phyloP scores from a whole-genome alignment of 2,888 invertebrate genomes.

The Polietes domitor region DNA sequence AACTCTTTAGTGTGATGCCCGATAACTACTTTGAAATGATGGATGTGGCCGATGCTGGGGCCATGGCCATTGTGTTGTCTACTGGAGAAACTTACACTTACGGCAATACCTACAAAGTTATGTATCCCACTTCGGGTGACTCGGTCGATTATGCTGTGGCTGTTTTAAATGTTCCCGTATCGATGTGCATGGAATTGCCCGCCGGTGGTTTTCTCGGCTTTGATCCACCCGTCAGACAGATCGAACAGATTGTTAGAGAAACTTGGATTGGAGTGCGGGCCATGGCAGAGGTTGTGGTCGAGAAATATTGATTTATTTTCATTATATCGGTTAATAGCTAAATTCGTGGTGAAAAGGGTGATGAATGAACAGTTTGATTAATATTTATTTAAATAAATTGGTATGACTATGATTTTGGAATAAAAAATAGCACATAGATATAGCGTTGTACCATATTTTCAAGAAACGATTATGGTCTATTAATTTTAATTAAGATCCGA shows the following conservation, averaged over 20 bases:
- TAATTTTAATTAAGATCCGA: no score
- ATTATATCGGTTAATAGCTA: no score
- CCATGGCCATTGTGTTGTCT: conserved; percentile 75
- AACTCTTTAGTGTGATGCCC: conserved; percentile 76
- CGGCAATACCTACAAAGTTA: conserved; percentile 81
- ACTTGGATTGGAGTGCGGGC: conserved; percentile 82
- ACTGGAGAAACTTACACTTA: conserved; percentile 78
- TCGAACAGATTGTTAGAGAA: conserved; percentile 82
- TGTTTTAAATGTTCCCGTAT: conserved; percentile 81
- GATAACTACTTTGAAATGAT: conserved; percentile 79
- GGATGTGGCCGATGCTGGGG: conserved; percentile 76
- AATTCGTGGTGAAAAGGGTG: no score
- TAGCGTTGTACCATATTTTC: no score
- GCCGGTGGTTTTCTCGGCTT: conserved; percentile 82
- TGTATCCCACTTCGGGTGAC: conserved; percentile 83
- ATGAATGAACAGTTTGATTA: no score
- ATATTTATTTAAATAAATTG: neutral
- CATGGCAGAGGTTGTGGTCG: conserved; percentile 74
- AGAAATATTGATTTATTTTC: conserved; percentile 45
- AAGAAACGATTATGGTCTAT: no score
- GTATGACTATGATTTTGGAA: no score
- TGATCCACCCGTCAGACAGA: conserved; percentile 82
- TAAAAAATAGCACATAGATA: no score
- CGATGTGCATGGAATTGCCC: conserved; percentile 84
- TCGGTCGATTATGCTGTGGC: conserved; percentile 85